Evolutionary conservation across 2,113 vertebrate species (phyloP).

Genomic region (Coregonus clupeaformis): DNA sequence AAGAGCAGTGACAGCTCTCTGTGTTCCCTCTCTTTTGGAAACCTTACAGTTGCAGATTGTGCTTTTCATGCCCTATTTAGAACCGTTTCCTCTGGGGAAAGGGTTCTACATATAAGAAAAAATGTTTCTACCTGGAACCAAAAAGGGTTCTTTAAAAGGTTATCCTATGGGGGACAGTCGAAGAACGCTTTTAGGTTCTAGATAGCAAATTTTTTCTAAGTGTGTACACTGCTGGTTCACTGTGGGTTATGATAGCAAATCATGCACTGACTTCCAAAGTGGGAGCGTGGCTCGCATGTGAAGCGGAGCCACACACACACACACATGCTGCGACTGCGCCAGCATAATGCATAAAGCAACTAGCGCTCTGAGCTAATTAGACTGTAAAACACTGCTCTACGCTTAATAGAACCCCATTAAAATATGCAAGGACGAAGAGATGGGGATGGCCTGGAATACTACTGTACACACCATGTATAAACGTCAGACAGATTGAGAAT

Average conservation of each 20-base stretch:
- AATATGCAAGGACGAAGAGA: too few species aligned
- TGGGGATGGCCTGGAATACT: neutral
- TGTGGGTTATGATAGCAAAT: neutral
- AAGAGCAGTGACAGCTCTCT: neutral
- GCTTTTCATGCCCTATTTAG: neutral
- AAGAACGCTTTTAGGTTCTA: too few species aligned
- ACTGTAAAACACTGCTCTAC: neutral
- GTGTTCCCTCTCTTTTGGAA: neutral
- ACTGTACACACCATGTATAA: neutral
- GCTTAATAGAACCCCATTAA: neutral
- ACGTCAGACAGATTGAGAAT: neutral
- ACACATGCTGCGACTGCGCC: neutral
- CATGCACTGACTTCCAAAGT: neutral
- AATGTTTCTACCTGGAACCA: too few species aligned
- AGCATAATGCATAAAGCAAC: neutral
- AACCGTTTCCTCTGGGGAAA: too few species aligned
- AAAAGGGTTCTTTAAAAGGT: too few species aligned
- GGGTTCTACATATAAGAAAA: too few species aligned
- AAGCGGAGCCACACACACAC: neutral
- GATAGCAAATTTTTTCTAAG: too few species aligned
- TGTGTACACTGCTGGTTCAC: neutral
- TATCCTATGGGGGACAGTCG: too few species aligned
- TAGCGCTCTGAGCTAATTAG: neutral
- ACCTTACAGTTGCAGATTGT: neutral
- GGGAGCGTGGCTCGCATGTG: neutral